phyloP scores from a whole-genome alignment of 2,888 invertebrate species.

The Apomyelois bistriatella region DNA sequence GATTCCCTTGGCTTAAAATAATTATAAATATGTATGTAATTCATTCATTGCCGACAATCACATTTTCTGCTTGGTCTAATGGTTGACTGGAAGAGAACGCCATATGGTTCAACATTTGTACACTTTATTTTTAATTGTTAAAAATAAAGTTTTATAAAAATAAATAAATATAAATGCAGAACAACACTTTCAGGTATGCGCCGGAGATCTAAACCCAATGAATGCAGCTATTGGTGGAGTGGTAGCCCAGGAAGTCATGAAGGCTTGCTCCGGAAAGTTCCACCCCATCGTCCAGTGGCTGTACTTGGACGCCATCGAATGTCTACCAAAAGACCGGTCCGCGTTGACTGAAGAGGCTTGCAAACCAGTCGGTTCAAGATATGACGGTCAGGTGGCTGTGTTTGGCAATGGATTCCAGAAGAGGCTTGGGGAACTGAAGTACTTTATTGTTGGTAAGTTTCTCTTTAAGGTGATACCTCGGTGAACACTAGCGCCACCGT shows the following conservation, averaged over 20 bases:
- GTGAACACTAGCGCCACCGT: too few relatives aligned
- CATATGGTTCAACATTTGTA: too few relatives aligned
- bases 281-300: slow-evolving; percentile 95
- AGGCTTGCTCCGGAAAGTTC: slow-evolving; percentile 98
- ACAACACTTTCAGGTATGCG: slow-evolving; percentile 74
- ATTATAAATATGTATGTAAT: too few relatives aligned
- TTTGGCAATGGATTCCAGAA: slow-evolving; percentile 96
- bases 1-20: too few relatives aligned
- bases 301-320: slow-evolving; percentile 97
- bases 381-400: slow-evolving; percentile 95
- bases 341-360: slow-evolving; percentile 86
- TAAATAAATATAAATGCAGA: not conserved
- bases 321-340: slow-evolving; percentile 86
- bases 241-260: slow-evolving; percentile 99
- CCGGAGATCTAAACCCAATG: slow-evolving; percentile 92
- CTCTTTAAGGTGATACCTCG: too few relatives aligned
- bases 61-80: too few relatives aligned
- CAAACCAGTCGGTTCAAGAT: slow-evolving; percentile 84
- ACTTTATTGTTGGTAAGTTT: slow-evolving; percentile 84
- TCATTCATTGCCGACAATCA: too few relatives aligned
- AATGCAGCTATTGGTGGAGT: slow-evolving; percentile 97
- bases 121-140: too few relatives aligned
- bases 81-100: too few relatives aligned
- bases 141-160: not conserved
- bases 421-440: slow-evolving; percentile 88